A percentile compares a stretch with the other conserved stretches of the same genome.
Evolutionary conservation across 2,888 invertebrate genomes (phyloP).

Genomic region (Pediacus dermestoides): DNA sequence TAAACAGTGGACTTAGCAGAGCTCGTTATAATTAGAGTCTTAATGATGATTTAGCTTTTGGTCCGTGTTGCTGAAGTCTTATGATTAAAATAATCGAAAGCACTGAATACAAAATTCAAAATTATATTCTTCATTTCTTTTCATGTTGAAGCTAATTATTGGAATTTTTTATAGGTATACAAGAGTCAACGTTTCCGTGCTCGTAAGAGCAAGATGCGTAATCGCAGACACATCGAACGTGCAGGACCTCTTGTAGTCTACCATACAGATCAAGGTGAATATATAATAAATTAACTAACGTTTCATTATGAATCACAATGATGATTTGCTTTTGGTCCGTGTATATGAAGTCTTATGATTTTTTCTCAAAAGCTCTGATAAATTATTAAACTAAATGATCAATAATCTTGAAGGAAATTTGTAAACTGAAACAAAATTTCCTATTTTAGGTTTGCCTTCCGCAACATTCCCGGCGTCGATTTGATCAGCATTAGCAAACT

Average conservation of each 20-base stretch:
- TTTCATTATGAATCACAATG: too few relatives aligned
- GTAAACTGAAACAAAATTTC: constrained; percentile 49
- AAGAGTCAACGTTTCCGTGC: constrained; percentile 95
- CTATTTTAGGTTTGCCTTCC: constrained; percentile 83
- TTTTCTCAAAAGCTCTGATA: too few relatives aligned
- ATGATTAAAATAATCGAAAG: constrained; percentile 34
- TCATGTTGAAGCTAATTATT: too few relatives aligned
- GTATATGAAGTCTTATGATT: constrained; percentile 37
- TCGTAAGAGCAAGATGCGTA: constrained; percentile 99
- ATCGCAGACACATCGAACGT: constrained; percentile 93
- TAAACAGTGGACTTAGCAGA: too few relatives aligned
- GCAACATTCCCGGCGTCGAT: constrained; percentile 97
- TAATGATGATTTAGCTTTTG: constrained; percentile 31
- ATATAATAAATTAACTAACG: too few relatives aligned
- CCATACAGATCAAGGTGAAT: constrained; percentile 87
- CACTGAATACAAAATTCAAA: constrained; percentile 27
- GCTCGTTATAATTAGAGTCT: too few relatives aligned
- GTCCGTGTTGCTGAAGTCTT: constrained; percentile 31
- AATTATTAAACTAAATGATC: too few relatives aligned
- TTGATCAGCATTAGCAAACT: constrained; percentile 81
- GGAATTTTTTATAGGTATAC: constrained; percentile 87
- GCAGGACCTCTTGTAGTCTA: constrained; percentile 95
- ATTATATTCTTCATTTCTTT: too few relatives aligned
- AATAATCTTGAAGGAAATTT: too few relatives aligned
- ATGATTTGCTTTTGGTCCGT: constrained; percentile 43